Evolutionary conservation across 1,140 invertebrate genomes (phyloP).

Genomic region (Heliconius hermathena): DNA sequence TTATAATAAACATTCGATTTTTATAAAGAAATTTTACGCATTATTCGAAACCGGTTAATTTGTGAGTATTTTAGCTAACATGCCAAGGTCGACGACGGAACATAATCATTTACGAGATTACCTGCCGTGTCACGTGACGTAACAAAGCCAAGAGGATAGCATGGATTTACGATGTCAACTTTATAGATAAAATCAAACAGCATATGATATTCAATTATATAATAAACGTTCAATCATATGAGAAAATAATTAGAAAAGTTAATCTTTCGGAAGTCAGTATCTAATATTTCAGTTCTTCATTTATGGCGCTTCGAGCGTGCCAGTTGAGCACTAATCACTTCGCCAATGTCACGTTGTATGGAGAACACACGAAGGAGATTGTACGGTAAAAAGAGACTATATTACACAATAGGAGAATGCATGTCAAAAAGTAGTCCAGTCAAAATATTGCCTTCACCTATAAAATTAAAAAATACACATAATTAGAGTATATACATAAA

Average conservation of each 20-base stretch:
- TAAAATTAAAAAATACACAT: too few relatives aligned
- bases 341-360: too few relatives aligned
- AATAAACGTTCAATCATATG: not conserved
- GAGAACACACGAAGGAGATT: too few relatives aligned
- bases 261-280: too few relatives aligned
- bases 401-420: too few relatives aligned
- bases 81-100: conserved; percentile 40
- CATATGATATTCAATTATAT: not conserved
- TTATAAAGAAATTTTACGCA: conserved; percentile 6
- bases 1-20: not conserved
- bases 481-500: too few relatives aligned
- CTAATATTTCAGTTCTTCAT: too few relatives aligned
- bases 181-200: conserved; percentile 33
- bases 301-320: too few relatives aligned
- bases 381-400: too few relatives aligned
- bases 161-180: conserved; percentile 39
- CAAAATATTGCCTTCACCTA: too few relatives aligned
- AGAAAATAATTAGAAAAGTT: not conserved
- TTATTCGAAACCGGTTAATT: conserved; percentile 12
- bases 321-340: too few relatives aligned
- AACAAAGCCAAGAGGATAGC: conserved; percentile 15
- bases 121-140: conserved; percentile 40
- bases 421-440: too few relatives aligned
- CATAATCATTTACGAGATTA: conserved; percentile 44
- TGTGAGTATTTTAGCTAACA: conserved; percentile 18